Evolutionary conservation across 2,888 invertebrate genomes (phyloP).

Genomic region (Athripsodes cinereus): DNA sequence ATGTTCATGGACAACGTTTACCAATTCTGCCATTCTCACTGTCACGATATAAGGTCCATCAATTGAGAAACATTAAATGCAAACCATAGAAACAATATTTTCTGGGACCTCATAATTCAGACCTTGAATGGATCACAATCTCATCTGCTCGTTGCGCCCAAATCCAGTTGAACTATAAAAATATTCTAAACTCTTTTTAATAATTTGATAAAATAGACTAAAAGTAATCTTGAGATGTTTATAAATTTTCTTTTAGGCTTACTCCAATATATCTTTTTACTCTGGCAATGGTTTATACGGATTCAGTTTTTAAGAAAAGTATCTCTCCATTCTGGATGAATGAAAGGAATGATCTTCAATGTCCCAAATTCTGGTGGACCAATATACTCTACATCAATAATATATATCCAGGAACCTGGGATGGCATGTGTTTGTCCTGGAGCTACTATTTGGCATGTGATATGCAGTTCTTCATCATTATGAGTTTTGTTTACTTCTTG

Average conservation of each 20-base stretch:
- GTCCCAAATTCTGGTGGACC: constrained; percentile 48
- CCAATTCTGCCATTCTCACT: too few relatives aligned
- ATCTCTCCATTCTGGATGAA: constrained; percentile 35
- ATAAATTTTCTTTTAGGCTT: constrained; percentile 40
- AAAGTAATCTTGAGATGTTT: too few relatives aligned
- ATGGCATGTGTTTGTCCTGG: constrained; percentile 40
- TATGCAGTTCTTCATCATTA: constrained; percentile 23
- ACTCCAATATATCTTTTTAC: constrained; percentile 42
- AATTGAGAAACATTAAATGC: too few relatives aligned
- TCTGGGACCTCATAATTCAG: too few relatives aligned
- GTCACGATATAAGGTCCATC: too few relatives aligned
- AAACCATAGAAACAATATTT: too few relatives aligned
- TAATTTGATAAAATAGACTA: too few relatives aligned
- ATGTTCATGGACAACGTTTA: too few relatives aligned
- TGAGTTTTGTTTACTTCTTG: constrained; percentile 11
- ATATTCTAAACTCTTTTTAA: too few relatives aligned
- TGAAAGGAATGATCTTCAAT: constrained; percentile 37
- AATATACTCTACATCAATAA: constrained; percentile 31
- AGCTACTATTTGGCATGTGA: constrained; percentile 36
- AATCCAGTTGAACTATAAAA: too few relatives aligned
- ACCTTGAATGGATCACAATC: too few relatives aligned
- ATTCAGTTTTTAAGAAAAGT: constrained; percentile 35
- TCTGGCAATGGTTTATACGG: constrained; percentile 36
- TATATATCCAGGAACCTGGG: constrained; percentile 24
- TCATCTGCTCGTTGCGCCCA: too few relatives aligned